Base-by-base conservation (phyloP, 2,888 invertebrate species). In the Drosophila diplacantha region DNA sequence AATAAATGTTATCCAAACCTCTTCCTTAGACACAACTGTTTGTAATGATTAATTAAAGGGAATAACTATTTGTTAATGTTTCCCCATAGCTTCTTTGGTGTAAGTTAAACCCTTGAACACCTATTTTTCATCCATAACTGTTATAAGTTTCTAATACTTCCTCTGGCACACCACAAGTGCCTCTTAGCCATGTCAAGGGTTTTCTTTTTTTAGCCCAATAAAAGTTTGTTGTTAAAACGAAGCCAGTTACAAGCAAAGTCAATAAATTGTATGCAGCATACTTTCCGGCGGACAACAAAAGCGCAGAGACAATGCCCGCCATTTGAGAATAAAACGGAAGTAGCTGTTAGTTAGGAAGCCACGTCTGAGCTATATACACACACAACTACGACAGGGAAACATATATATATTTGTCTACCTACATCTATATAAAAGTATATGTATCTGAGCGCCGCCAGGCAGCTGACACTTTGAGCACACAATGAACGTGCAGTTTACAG, bases 401-500 rank as follows among this genome's bases (percentile, higher is more conserved):
- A 4, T 57, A 49, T 51, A 29, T 14, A 29, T 16, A 41, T 7
- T 16, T 41, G 11, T 7, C 29, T 39, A 39, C 22, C 6, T 39
- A 39, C 12, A 43, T 43, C 16, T 43, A 43, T 2, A 3, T 3
- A 26, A 3, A 26, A 16, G 26, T 26, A 43, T 14, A 31, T 54
- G n/a, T 52, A 38, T 58, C 35, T 61, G 32, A 52, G n/a, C 38
- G 32, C 16, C n/a, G 35, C 59, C 52, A 56, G 60, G 66, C 58
- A 69, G 56, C 71, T 66, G 71, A 77, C 69, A 82, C 74, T 79
- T 77, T 44, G 58, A 54, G 49, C 74, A 82, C 64, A 74, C 73
- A 80, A 71, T 71, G 81, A 73, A 75, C 79, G 74, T 79, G 64
- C 66, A 78, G 46, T 69, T 72, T 72, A 56, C 57, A 65, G 26